These are phyloP conservation scores for Kryptopterus vitreolus DNA, from an alignment of 2,797 vertebrate genomes.

Conservation along the genomic window DNA sequence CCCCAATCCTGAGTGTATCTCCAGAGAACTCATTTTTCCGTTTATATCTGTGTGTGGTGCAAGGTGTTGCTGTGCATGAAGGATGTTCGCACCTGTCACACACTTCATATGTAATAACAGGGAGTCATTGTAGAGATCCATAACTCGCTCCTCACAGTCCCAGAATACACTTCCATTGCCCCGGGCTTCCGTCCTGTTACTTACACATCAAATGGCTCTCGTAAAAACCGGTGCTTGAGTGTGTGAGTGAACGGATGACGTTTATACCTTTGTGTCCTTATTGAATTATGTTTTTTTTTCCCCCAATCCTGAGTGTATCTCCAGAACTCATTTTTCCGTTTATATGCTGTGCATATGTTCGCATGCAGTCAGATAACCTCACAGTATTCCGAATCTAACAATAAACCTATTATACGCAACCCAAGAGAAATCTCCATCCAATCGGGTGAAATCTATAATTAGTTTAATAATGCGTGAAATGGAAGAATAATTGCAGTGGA, in stretches of 20 bases:
- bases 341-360: background rate
- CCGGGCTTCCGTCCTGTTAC: conserved; percentile 53
- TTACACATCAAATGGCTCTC: conserved; percentile 43
- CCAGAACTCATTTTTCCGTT: conserved; percentile 3
- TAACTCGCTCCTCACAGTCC: conserved; percentile 28
- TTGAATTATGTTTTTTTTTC: background rate
- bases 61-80: background rate
- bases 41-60: no score
- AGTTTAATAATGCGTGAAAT: background rate
- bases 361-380: no score
- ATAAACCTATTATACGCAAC: background rate
- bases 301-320: background rate
- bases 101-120: no score
- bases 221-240: background rate
- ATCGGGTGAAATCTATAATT: background rate
- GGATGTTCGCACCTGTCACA: background rate
- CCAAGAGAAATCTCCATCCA: conserved; percentile 7
- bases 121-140: no score
- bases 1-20: background rate
- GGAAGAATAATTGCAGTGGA: conserved; percentile 5
- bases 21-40: conserved; percentile 3
- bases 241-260: conserved; percentile 1
- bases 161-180: conserved; percentile 19
- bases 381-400: conserved; percentile 1
- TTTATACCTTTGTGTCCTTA: background rate